Conservation (phyloP, 2,888 invertebrate species). For the Bedellia somnulentella region DNA sequence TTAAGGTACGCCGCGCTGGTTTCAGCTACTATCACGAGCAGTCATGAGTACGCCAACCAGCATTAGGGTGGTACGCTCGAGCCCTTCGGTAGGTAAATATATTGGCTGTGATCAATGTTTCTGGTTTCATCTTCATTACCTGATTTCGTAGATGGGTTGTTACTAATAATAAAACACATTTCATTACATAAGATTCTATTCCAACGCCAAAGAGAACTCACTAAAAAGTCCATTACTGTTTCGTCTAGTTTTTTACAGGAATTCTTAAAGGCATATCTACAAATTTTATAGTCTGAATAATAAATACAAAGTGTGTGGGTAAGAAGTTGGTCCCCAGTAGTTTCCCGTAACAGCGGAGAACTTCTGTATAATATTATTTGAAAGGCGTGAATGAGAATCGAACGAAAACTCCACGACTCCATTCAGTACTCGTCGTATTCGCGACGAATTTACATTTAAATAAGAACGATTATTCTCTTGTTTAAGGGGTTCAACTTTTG, state of each 20-base stretch:
- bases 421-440: constrained; percentile 29
- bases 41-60: too few relatives aligned
- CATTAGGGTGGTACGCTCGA: too few relatives aligned
- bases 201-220: background rate
- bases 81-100: too few relatives aligned
- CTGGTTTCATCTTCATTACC: background rate
- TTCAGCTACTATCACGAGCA: too few relatives aligned
- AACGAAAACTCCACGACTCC: constrained; percentile 27
- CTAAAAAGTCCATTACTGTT: background rate
- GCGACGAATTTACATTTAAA: constrained; percentile 38
- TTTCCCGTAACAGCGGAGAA: constrained; percentile 15
- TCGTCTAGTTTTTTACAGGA: background rate
- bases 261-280: constrained; percentile 9
- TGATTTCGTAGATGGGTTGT: background rate
- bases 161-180: background rate
- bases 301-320: constrained; percentile 24
- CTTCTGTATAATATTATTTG: constrained; percentile 36
- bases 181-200: background rate
- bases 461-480: constrained; percentile 43
- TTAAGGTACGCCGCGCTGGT: too few relatives aligned
- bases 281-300: constrained; percentile 12
- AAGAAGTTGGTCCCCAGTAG: constrained; percentile 20
- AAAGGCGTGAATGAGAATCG: constrained; percentile 26
- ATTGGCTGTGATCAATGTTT: too few relatives aligned
- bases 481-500: constrained; percentile 34